These are phyloP conservation scores for Meiosimyza platycephala DNA, from an alignment of 2,888 invertebrate genomes.

Conservation along the genomic window DNA sequence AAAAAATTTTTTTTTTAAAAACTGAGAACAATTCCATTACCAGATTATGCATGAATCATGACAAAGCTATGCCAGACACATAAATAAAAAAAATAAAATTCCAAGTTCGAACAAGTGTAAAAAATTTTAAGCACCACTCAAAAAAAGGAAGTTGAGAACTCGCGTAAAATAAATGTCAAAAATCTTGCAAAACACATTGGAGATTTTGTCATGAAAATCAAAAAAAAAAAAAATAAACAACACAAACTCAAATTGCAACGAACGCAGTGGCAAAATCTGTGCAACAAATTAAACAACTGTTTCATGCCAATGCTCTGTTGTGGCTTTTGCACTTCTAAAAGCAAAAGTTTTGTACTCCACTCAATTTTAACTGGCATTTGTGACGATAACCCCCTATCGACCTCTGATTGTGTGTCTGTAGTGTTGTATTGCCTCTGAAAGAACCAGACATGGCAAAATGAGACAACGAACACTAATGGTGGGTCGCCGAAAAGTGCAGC, in stretches of 20 bases:
- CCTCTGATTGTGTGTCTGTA: conserved; percentile 24
- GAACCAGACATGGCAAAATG: background rate
- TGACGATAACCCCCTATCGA: conserved; percentile 36
- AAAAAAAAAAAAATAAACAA: background rate
- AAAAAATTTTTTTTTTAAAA: background rate
- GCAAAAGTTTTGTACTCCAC: background rate
- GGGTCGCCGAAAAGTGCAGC: background rate
- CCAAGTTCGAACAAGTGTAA: background rate
- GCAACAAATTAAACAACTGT: conserved; percentile 17
- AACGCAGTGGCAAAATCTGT: conserved; percentile 7
- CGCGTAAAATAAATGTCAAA: background rate
- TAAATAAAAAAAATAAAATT: background rate
- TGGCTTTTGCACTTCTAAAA: no score
- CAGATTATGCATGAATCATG: conserved; percentile 23
- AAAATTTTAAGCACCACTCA: conserved; percentile 1
- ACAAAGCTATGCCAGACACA: conserved; percentile 4
- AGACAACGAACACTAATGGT: background rate
- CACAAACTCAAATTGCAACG: background rate
- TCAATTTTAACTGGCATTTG: conserved; percentile 34
- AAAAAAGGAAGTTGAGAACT: conserved; percentile 10
- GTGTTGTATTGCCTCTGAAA: background rate
- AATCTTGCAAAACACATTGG: background rate
- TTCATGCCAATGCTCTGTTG: background rate
- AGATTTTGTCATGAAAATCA: background rate
- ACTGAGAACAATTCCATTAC: background rate